Evolutionary conservation across 2,113 vertebrate species (phyloP), one percentile per base, ranked within the genome.

Genomic region (Mionectes macconnelli): DNA sequence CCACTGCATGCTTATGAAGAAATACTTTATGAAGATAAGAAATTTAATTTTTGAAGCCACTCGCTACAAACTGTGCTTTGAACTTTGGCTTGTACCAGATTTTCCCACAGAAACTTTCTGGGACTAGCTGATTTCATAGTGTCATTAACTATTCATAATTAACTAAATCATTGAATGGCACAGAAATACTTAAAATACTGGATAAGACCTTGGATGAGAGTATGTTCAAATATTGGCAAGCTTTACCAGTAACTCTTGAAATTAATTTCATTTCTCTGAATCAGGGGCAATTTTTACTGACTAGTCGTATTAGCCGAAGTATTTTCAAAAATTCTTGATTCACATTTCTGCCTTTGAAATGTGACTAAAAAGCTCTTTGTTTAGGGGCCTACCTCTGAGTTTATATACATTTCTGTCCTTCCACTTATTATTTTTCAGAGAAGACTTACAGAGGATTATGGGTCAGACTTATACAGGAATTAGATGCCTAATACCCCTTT

Each of bases 401-500:
- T 91, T 55, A 8, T 83, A 33, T 59, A n/a, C 7, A 27, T 90
- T 85, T 91, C 44, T 94, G 39, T 60, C 21, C 52, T 76, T 83
- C 24, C 24, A 40, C 35, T 30, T 60, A 21, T 0, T 63, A 28
- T 75, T 79, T 80, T 85, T 72, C 17, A 53, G 44, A 59, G 72
- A 85, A 78, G n/a, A 93, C 78, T 88, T 88, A 77, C 27, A n/a
- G 52, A 93, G 87, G 87, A 94, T 91, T 92, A 83, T 63, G 31
- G 30, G 42, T 78, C 56, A 70, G 52, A 60, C 12, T 84, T 97
- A 59, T 20, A 64, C 10, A 70, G 67, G 72, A 95, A 86, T 94
- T 92, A 86, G 21, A 45, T 78, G 68, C 33, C 44, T 90, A 87
- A 50, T 7, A 9, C 49, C 3, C 33, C 55, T 93, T 95, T 92